Base-by-base conservation (phyloP, 2,113 vertebrate species). In the Nyctibius bracteatus region DNA sequence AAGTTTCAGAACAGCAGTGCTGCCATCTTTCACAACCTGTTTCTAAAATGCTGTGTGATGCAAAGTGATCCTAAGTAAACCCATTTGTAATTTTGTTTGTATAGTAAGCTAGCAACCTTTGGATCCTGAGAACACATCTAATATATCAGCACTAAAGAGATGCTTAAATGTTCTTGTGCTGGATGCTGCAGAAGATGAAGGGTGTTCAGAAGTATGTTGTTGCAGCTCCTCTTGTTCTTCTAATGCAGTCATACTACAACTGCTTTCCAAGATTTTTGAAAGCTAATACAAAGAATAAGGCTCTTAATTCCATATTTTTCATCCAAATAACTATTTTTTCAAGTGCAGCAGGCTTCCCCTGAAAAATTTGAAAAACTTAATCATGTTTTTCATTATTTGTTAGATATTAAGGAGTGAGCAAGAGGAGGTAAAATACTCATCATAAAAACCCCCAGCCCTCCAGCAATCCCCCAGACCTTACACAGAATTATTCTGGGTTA, bases 381-480 rank as follows among this genome's bases (percentile, higher is more conserved):
- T 10, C 30, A 19, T 55, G 11, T 13, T 33, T 22, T 1, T 6
- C 54, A 70, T 52, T 65, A 24, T 62, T 75, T 73, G 12, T 19
- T 61, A 41, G 8, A 6, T 65, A 19, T 24, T 86, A 44, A 71
- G 12, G 15, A 63, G 2, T 47, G 70, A 86, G 28, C 27, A 75
- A 89, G 11, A 52, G 19, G 10, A 73, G 30, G 5, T 89, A 39
- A 81, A 87, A 78, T 62, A 25, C 6, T 61, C 15, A 39, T 68
- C 9, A 49, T 55, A 27, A 73, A 81, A 54, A 31, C 4, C 0
- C 0, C 2, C 12, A 37, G 5, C 7, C 27, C 23, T 67, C 25
- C 46, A 63, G 46, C 59, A 86, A 35, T 74, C 8, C 33, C 25
- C 21, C 16, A 47, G 67, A 81, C 5, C 0, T 51, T 33, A 61